Evolutionary conservation across 2,797 vertebrate species (phyloP).

Genomic region (Channa striata): DNA sequence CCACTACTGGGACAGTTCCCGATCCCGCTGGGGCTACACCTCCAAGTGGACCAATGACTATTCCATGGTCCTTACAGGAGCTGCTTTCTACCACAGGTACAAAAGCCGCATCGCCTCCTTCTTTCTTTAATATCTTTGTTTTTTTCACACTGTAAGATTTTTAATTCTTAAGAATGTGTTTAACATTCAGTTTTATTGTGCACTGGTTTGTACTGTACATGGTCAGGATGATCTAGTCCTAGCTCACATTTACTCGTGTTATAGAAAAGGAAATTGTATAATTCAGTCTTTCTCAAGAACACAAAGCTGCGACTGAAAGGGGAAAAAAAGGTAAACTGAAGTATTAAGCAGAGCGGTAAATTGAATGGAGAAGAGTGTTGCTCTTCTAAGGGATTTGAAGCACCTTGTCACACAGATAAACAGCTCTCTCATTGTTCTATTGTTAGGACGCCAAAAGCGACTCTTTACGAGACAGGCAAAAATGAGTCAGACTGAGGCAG

Average conservation of each 20-base stretch:
- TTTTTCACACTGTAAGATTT: too few species aligned
- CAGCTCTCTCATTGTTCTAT: conserved; percentile 52
- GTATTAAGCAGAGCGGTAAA: conserved; percentile 59
- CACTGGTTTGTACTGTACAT: conserved; percentile 5
- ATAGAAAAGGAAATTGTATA: conserved; percentile 43
- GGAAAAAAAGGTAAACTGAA: conserved; percentile 19
- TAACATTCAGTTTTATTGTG: background rate
- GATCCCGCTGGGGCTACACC: conserved; percentile 89
- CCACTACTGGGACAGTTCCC: conserved; percentile 92
- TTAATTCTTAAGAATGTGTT: too few species aligned
- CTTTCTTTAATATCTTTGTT: too few species aligned
- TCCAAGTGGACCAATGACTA: conserved; percentile 89
- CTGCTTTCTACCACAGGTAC: conserved; percentile 87
- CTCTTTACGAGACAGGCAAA: conserved; percentile 12
- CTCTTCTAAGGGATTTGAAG: conserved; percentile 53
- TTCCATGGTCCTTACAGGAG: conserved; percentile 88
- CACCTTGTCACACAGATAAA: conserved; percentile 67
- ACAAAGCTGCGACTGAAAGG: conserved; percentile 28
- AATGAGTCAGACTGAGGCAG: conserved; percentile 36
- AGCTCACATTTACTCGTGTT: conserved; percentile 4
- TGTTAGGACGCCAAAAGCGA: conserved; percentile 53
- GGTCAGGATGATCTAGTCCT: background rate
- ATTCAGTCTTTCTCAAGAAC: conserved; percentile 15
- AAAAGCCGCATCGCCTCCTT: background rate
- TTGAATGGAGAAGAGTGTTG: conserved; percentile 41